Conservation (phyloP, 2,888 invertebrate genomes). For the Baccha elongata region DNA sequence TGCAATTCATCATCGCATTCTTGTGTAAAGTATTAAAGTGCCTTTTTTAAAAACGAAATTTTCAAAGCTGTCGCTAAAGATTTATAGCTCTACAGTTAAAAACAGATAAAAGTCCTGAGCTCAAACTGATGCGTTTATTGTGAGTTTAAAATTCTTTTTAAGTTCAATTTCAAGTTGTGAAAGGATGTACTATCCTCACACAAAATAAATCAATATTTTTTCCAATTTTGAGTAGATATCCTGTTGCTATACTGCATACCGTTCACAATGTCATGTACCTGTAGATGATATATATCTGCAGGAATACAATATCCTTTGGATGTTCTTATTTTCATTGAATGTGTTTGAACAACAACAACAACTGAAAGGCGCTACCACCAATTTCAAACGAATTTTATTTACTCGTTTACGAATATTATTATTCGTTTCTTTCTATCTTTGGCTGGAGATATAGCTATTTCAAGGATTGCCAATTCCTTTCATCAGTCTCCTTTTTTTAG, state of each 20-base stretch:
- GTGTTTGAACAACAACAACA: no score
- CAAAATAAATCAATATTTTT: constrained; percentile 33
- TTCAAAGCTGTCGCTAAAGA: not conserved
- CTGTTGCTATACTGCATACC: constrained; percentile 6
- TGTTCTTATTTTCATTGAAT: not conserved
- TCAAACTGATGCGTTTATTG: not conserved
- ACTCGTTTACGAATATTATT: no score
- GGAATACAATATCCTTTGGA: not conserved
- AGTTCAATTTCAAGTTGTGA: constrained; percentile 14
- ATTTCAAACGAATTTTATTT: no score
- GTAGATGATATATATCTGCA: no score
- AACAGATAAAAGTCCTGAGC: constrained; percentile 8
- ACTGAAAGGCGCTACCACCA: no score
- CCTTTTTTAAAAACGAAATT: not conserved
- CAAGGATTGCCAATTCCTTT: no score
- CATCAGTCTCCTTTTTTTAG: no score
- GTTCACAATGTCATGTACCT: not conserved
- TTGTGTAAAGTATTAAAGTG: not conserved
- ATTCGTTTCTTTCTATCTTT: no score
- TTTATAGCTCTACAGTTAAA: no score
- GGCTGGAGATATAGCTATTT: no score
- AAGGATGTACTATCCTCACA: constrained; percentile 19
- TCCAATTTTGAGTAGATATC: constrained; percentile 34
- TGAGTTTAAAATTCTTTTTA: constrained; percentile 17
- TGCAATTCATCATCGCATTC: constrained; percentile 3